Evolutionary conservation across 2,888 invertebrate genomes (phyloP).

Genomic region (Physocephala rufipes): DNA sequence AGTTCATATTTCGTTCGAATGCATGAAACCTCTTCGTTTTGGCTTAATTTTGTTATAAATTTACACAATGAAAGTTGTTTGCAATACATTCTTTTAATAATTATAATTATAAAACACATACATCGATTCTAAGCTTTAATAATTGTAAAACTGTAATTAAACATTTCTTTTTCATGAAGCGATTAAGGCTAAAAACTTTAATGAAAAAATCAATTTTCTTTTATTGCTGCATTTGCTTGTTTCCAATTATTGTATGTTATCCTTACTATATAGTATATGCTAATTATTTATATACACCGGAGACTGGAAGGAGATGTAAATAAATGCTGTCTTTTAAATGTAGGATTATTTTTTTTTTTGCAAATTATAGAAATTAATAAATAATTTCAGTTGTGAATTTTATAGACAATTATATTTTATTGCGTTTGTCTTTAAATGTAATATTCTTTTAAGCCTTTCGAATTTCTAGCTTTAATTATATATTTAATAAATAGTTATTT

Average conservation of each 20-base stretch:
- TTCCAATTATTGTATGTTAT: neutral
- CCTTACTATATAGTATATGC: neutral
- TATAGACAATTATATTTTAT: neutral
- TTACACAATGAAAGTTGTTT: constrained; percentile 5
- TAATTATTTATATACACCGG: constrained; percentile 11
- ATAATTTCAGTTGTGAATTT: neutral
- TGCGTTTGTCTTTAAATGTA: neutral
- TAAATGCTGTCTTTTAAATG: constrained; percentile 27
- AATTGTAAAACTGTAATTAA: neutral
- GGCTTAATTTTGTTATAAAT: constrained; percentile 12
- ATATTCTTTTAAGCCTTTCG: neutral
- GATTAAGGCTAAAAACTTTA: neutral
- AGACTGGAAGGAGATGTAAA: constrained; percentile 25
- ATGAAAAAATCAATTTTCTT: neutral
- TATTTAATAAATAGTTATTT: too few species aligned
- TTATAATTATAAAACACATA: constrained; percentile 8
- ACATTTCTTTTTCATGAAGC: too few species aligned
- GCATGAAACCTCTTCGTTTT: constrained; percentile 20
- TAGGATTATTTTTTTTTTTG: neutral
- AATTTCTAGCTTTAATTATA: too few species aligned
- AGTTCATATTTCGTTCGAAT: neutral
- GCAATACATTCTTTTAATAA: neutral
- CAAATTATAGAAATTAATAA: neutral
- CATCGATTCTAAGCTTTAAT: neutral
- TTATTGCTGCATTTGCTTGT: neutral